A percentile compares a stretch with the other conserved stretches of the same genome.
phyloP scores from a whole-genome alignment of 2,113 vertebrate species.

The Melanotaenia duboulayi region DNA sequence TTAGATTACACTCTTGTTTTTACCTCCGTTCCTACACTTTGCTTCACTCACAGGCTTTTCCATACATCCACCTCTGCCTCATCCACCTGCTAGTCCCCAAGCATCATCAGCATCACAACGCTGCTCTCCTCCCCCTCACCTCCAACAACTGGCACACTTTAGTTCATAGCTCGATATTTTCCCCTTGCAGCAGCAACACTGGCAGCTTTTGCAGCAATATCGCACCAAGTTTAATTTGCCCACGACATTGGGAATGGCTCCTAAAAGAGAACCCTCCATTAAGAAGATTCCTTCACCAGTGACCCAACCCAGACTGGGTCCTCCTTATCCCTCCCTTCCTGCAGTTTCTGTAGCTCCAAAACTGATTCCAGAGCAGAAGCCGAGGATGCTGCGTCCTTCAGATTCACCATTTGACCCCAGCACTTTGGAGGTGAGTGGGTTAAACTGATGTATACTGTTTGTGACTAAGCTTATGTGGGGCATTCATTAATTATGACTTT shows the following conservation, averaged over 20 bases:
- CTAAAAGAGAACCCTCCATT: conserved; percentile 81
- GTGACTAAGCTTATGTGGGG: conserved; percentile 53
- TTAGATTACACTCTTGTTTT: conserved; percentile 42
- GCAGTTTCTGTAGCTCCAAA: conserved; percentile 67
- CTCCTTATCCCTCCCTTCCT: conserved; percentile 78
- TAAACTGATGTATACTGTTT: not conserved
- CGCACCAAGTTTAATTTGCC: not conserved
- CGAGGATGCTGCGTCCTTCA: conserved; percentile 79
- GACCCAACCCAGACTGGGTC: conserved; percentile 76
- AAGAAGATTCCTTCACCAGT: conserved; percentile 80
- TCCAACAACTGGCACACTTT: conserved; percentile 62
- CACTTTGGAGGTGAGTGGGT: conserved; percentile 80
- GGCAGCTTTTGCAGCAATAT: conserved; percentile 16
- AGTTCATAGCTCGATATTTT: conserved; percentile 29
- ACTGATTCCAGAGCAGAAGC: conserved; percentile 72
- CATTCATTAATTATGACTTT: conserved; percentile 8
- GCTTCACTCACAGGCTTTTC: conserved; percentile 39
- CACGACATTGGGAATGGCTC: conserved; percentile 67
- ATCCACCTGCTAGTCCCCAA: conserved; percentile 60
- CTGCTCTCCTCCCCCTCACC: conserved; percentile 12
- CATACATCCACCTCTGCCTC: conserved; percentile 50
- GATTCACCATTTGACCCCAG: conserved; percentile 83
- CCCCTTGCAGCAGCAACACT: conserved; percentile 29
- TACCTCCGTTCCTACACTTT: conserved; percentile 35
- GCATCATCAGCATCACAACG: conserved; percentile 53